Evolutionary conservation across 2,888 invertebrate genomes (phyloP), one percentile per base, ranked within the genome.

Genomic region (Esperia sulphurella): DNA sequence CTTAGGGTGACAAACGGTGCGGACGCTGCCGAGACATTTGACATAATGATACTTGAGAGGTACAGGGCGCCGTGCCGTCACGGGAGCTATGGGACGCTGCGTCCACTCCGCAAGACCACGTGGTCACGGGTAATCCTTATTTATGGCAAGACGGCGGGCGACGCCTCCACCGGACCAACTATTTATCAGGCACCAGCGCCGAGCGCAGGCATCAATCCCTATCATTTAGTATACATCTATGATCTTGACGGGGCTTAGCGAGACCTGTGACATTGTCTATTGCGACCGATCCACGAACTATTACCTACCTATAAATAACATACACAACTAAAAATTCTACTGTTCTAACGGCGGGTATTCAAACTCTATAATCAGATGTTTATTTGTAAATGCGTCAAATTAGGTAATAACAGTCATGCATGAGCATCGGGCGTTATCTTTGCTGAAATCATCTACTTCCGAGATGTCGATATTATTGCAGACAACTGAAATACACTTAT

Each of bases 41-140:
- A 79, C 76, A 67, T 72, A 74, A 67, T 72, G 75, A 71, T 71
- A 53, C 70, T 71, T 58, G 68, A 68, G 63, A 66, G 71, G 65
- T 58, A 59, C 65, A 53, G 58, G 60, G 59, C 58, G 66, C 62
- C 73, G 69, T 71, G 69, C 21, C 21, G 21, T 21, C 21, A 21
- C n/a, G 30, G 8, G 31, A 31, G 31, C 31, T 31, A 3, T 10
- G 21, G 3, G 2, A 21, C 67, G 65, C 67, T 66, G 68, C 68
- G 79, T 81, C 74, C 79, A 75, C 75, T 81, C 74, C 72, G 59
- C 83, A 80, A 83, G 83, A 83, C 83, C 80, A 71, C 72, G 83
- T 85, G 87, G 86, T 85, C 82, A 79, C 72, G 52, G 69, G 58
- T 89, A 89, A 90, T 90, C 90, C 89, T 90, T 88, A 90, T 90